Percentiles rank a stretch among this genome's conserved stretches.
These are phyloP conservation scores for Drosophila rubida DNA, from an alignment of 2,888 invertebrate genomes.

Conservation along the genomic window DNA sequence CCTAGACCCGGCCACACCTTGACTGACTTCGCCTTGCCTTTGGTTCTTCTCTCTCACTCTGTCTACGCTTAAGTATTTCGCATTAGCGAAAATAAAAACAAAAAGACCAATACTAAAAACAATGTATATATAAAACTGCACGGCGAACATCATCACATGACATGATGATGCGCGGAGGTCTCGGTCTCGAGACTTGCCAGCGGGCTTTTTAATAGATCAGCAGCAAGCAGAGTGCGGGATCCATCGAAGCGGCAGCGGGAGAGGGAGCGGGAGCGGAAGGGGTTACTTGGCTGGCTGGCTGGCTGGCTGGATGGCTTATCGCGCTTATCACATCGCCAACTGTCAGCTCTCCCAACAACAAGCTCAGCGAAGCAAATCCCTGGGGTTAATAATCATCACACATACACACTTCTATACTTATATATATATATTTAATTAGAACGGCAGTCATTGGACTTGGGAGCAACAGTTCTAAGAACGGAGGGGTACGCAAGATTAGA, in stretches of 20 bases:
- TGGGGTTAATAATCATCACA: slow-evolving; percentile 39
- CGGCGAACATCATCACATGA: slow-evolving; percentile 74
- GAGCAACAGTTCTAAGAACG: not conserved
- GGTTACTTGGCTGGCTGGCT: not conserved
- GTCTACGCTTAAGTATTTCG: slow-evolving; percentile 20
- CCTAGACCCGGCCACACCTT: slow-evolving; percentile 34
- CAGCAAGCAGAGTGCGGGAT: not conserved
- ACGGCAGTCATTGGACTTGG: slow-evolving; percentile 18
- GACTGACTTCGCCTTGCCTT: slow-evolving; percentile 16
- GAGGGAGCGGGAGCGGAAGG: slow-evolving; percentile 1
- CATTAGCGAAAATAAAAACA: slow-evolving; percentile 23
- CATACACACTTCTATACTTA: slow-evolving; percentile 3
- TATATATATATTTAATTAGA: slow-evolving; percentile 8
- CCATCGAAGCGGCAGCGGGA: not conserved
- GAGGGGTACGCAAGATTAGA: not conserved
- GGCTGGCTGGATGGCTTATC: slow-evolving; percentile 56
- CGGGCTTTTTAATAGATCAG: slow-evolving; percentile 25
- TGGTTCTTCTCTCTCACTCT: not conserved
- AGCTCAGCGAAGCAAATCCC: slow-evolving; percentile 60
- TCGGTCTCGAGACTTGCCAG: slow-evolving; percentile 65
- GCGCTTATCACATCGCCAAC: slow-evolving; percentile 75
- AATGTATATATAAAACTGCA: not conserved
- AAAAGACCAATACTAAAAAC: slow-evolving; percentile 30
- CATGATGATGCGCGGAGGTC: slow-evolving; percentile 64
- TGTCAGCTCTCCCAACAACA: slow-evolving; percentile 61